These are phyloP conservation scores for Nematostella vectensis DNA, from an alignment of 92 coral and sea anemone genomes.

Conservation along the genomic window DNA sequence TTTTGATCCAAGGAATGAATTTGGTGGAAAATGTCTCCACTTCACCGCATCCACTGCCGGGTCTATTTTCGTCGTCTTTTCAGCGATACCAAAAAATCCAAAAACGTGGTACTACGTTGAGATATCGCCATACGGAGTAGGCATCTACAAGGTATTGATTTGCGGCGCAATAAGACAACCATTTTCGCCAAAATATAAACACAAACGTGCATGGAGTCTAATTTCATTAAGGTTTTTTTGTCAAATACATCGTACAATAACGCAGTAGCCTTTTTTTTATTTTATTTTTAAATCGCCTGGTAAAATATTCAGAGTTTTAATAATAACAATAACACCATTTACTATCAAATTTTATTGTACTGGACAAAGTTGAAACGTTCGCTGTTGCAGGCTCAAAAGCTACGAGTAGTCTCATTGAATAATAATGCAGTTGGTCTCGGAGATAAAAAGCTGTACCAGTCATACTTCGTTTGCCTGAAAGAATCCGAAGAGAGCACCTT, in stretches of 20 bases:
- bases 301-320: too few species aligned
- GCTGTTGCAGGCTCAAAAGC: slow-evolving; percentile 1
- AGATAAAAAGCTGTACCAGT: slow-evolving; percentile 12
- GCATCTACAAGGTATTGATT: slow-evolving; percentile 18
- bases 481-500: slow-evolving; percentile 10
- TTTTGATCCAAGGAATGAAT: slow-evolving; percentile 27
- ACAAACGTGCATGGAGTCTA: too few species aligned
- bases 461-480: slow-evolving; percentile 31
- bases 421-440: slow-evolving; percentile 22
- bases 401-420: slow-evolving; percentile 1
- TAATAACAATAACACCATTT: too few species aligned
- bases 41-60: slow-evolving; percentile 35
- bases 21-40: slow-evolving; percentile 34
- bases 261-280: too few species aligned
- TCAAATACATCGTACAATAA: too few species aligned
- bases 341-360: too few species aligned
- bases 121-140: slow-evolving; percentile 11
- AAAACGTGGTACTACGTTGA: slow-evolving; percentile 12
- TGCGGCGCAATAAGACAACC: neutral
- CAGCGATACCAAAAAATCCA: slow-evolving; percentile 13
- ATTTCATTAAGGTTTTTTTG: too few species aligned
- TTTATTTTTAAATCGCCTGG: too few species aligned
- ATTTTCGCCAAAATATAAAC: neutral
- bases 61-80: slow-evolving; percentile 26
- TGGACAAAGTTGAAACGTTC: neutral